Evolutionary conservation across 2,888 invertebrate genomes (phyloP).

Genomic region (Eristalis intricaria): DNA sequence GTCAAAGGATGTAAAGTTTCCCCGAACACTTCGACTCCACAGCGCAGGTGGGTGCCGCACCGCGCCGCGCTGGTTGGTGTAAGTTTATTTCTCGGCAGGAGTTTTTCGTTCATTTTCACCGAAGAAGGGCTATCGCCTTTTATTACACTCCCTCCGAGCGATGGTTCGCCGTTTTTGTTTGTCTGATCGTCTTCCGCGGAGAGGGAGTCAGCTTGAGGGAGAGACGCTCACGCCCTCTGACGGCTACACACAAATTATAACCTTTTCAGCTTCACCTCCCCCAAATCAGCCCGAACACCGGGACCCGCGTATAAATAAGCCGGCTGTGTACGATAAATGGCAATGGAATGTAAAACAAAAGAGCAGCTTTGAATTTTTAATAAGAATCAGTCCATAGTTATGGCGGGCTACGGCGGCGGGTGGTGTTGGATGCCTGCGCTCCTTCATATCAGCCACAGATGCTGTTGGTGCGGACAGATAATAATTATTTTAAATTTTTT

Average conservation of each 20-base stretch:
- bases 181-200: no score
- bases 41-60: conserved; percentile 48
- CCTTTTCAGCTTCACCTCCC: conserved; percentile 51
- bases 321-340: conserved; percentile 44
- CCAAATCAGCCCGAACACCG: not conserved
- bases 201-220: not conserved
- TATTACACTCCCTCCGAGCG: not conserved
- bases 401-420: not conserved
- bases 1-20: conserved; percentile 51
- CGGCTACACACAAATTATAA: conserved; percentile 52
- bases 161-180: not conserved
- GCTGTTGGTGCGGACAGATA: conserved; percentile 61
- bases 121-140: not conserved
- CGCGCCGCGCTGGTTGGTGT: conserved; percentile 54
- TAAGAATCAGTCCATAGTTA: conserved; percentile 66
- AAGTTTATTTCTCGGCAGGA: conserved; percentile 69
- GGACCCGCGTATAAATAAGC: conserved; percentile 37
- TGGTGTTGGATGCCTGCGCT: not conserved
- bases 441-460: conserved; percentile 52
- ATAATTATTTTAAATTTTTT: conserved; percentile 70
- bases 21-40: conserved; percentile 9
- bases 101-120: conserved; percentile 55
- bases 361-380: conserved; percentile 70
- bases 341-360: conserved; percentile 54
- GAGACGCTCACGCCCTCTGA: conserved; percentile 23